A percentile compares a stretch with the other conserved stretches of the same genome.
phyloP scores from a whole-genome alignment of 1,140 invertebrate species.

The Drosophila jambulina region DNA sequence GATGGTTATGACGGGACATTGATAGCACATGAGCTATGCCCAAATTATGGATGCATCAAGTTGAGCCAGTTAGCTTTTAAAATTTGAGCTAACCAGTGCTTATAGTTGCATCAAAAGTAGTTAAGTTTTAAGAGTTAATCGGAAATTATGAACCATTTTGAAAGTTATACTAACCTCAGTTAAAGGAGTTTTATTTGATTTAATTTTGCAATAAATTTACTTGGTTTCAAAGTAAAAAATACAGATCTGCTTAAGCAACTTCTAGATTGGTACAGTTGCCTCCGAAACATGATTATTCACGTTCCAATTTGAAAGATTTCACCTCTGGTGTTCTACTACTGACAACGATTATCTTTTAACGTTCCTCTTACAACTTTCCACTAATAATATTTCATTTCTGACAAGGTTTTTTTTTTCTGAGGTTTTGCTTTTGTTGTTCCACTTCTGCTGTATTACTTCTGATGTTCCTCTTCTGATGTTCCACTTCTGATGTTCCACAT shows the following conservation, averaged over 20 bases:
- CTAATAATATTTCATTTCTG: no score
- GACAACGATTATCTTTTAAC: no score
- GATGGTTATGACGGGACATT: constrained; percentile 4
- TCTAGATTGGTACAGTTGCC: not conserved
- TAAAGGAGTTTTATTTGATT: not conserved
- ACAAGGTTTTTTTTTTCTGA: no score
- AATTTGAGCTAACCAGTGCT: not conserved
- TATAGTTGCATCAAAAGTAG: not conserved
- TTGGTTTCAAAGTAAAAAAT: no score
- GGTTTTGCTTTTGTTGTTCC: no score
- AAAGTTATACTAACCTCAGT: not conserved
- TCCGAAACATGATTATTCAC: not conserved
- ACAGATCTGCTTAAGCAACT: not conserved
- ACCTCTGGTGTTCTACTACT: not conserved
- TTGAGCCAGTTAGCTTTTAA: not conserved
- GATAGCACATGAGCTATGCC: constrained; percentile 6
- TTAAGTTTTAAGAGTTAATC: not conserved
- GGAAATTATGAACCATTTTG: not conserved
- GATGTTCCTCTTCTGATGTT: no score
- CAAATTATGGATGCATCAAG: constrained; percentile 5
- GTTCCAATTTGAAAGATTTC: not conserved
- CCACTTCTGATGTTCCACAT: no score
- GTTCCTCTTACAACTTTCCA: no score
- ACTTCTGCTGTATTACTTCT: no score
- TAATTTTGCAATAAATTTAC: not conserved